These are phyloP conservation scores for Gallinago nigripennis DNA, from an alignment of 2,797 vertebrate species.

Conservation along the genomic window DNA sequence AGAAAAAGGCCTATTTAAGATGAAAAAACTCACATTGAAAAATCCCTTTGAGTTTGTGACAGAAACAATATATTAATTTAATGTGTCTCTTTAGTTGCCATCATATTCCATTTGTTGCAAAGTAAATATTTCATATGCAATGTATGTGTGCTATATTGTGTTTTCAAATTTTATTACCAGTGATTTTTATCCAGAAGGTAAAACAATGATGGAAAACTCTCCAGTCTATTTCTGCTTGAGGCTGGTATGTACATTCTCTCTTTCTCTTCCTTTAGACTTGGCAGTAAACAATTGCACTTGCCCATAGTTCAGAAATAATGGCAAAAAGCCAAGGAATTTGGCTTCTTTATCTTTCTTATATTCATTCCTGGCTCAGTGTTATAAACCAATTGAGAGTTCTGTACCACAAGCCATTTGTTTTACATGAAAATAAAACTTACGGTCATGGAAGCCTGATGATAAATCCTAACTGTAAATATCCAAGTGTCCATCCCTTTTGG, in stretches of 20 bases:
- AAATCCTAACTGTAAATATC: neutral
- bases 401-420: neutral
- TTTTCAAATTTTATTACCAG: neutral
- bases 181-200: neutral
- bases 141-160: neutral
- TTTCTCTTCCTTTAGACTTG: neutral
- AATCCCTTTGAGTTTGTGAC: neutral
- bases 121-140: neutral
- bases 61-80: neutral
- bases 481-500: neutral
- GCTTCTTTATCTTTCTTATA: neutral
- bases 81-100: neutral
- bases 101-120: neutral
- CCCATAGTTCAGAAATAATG: neutral
- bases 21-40: neutral
- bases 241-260: neutral
- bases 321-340: neutral
- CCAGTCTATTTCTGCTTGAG: neutral
- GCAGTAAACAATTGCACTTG: neutral
- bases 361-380: neutral
- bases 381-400: neutral
- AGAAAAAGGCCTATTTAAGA: neutral
- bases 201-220: conserved; percentile 9
- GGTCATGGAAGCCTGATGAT: neutral
- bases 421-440: neutral